Evolutionary conservation across 2,888 invertebrate genomes (phyloP).

Genomic region (Agonopterix subpropinquella): DNA sequence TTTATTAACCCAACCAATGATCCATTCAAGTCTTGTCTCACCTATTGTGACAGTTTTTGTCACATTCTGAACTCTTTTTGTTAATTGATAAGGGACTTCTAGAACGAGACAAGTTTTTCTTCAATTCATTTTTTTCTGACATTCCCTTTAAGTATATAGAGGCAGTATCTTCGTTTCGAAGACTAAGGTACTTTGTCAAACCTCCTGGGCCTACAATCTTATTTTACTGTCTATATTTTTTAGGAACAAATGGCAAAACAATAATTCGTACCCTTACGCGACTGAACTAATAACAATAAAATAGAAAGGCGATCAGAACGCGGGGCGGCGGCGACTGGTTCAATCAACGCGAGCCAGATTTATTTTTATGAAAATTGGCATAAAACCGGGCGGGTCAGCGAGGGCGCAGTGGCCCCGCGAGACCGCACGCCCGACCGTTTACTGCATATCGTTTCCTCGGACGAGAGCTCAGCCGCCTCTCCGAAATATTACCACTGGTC

Average conservation of each 20-base stretch:
- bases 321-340: constrained; percentile 67
- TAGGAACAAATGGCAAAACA: constrained; percentile 69
- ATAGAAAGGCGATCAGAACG: constrained; percentile 68
- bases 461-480: constrained; percentile 42
- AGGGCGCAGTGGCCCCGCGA: constrained; percentile 63
- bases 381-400: constrained; percentile 72
- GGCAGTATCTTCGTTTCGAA: no score
- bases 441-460: constrained; percentile 74
- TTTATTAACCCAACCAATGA: constrained; percentile 46
- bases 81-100: no score
- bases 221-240: constrained; percentile 38
- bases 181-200: no score
- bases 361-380: constrained; percentile 77
- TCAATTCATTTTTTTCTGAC: not conserved
- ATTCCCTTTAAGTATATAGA: constrained; percentile 11
- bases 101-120: no score
- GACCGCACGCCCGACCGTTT: constrained; percentile 73
- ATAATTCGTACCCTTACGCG: constrained; percentile 71
- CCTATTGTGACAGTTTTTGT: constrained; percentile 8
- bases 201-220: no score
- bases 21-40: constrained; percentile 27
- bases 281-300: constrained; percentile 73
- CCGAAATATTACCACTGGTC: constrained; percentile 71
- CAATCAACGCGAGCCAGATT: constrained; percentile 73
- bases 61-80: not conserved